Evolutionary conservation across 92 coral and sea anemone species (phyloP).

Genomic region (Porites evermanni): DNA sequence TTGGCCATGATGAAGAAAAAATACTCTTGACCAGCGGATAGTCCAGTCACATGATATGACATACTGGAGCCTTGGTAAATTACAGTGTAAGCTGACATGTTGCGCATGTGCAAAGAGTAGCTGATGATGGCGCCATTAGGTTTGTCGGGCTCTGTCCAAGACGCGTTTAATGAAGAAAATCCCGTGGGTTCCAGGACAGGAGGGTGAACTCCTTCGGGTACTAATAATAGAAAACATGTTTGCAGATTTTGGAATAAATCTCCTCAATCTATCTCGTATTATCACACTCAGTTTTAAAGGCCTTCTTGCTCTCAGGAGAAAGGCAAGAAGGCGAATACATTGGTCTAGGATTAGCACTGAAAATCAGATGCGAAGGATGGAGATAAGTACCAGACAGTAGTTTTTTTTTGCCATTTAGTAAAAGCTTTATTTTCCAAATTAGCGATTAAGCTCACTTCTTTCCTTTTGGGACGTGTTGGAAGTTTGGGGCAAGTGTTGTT

Average conservation of each 20-base stretch:
- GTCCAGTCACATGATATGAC: constrained; percentile 58
- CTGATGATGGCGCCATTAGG: constrained; percentile 59
- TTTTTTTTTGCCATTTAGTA: no score
- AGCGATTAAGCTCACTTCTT: no score
- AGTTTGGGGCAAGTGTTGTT: no score
- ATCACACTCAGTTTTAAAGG: no score
- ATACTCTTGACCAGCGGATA: constrained; percentile 65
- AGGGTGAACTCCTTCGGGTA: constrained; percentile 54
- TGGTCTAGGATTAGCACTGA: no score
- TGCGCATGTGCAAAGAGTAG: constrained; percentile 57
- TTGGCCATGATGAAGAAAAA: constrained; percentile 55
- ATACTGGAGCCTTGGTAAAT: constrained; percentile 45
- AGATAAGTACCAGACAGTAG: no score
- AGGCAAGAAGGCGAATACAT: no score
- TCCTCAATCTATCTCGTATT: no score
- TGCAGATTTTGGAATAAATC: background rate
- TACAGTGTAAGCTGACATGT: constrained; percentile 20
- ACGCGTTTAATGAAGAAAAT: constrained; percentile 48
- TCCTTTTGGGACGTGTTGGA: no score
- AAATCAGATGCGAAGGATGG: no score
- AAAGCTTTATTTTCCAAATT: no score
- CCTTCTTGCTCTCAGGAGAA: no score
- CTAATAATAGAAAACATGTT: constrained; percentile 1
- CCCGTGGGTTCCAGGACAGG: constrained; percentile 45
- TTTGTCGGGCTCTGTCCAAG: constrained; percentile 50